Evolutionary conservation across 2,888 invertebrate species (phyloP), one percentile per base, ranked within the genome.

Genomic region (Dorcus hopei): DNA sequence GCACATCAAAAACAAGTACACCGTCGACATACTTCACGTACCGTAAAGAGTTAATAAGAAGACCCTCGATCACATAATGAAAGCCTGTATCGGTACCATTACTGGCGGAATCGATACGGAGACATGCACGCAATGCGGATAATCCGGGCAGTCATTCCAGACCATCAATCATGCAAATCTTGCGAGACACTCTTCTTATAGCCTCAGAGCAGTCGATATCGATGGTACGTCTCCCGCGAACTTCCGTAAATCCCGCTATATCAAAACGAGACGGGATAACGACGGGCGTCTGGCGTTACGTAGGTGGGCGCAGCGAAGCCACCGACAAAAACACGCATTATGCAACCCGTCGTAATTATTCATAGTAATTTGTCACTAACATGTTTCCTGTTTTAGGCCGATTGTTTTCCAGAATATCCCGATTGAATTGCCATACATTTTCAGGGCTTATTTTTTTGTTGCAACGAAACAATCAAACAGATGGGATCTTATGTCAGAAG

Each of bases 91-190:
- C 53, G 65, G 67, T 50, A 65, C 65, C 65, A 67, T 64, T 63
- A 66, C 65, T 61, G 60, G 62, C 65, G 52, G 57, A 69, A 70
- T 69, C 70, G 68, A 70, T 70, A 69, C 62, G 65, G 69, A 69
- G 70, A 71, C 72, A 73, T 72, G 71, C 72, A 74, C 74, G 73
- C 74, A 74, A 70, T 74, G 73, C 73, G 71, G 74, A 74, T 73
- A 74, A 74, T 74, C 72, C 71, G 59, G 66, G 69, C 69, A 73
- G 70, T 74, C 72, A 72, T 72, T 71, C 69, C 64, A 65, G 65
- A 69, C 70, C 73, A 74, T 74, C 74, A 74, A 74, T 74, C 74
- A 74, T 74, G 74, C 70, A 73, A 73, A 73, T 74, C 72, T 71
- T 69, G 62, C 65, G 66, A 70, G 70, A 63, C 63, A 64, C 64